Conservation (phyloP, 2,888 invertebrate genomes). For the Catocala nupta region DNA sequence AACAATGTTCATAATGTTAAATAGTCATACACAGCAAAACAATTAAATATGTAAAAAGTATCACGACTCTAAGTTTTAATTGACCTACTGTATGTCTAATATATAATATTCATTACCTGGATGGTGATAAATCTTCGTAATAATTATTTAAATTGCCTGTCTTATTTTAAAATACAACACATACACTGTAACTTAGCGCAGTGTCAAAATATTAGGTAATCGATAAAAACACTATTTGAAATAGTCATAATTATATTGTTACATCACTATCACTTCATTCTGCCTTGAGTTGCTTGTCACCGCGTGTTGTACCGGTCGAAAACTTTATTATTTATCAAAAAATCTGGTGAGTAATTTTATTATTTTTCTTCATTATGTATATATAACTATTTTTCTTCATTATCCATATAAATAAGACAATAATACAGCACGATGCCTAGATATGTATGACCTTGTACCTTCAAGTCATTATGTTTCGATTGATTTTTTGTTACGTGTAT, state of each 20-base stretch:
- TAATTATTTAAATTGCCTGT: too few species aligned
- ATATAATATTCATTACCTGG: too few species aligned
- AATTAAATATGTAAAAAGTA: too few species aligned
- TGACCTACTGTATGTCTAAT: too few species aligned
- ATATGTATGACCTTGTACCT: constrained; percentile 45
- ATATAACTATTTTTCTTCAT: constrained; percentile 26
- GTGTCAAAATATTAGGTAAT: too few species aligned
- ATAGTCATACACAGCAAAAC: too few species aligned
- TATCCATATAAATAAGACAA: not conserved
- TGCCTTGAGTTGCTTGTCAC: constrained; percentile 54
- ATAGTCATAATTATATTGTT: not conserved
- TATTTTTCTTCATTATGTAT: constrained; percentile 18
- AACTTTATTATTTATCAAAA: constrained; percentile 53
- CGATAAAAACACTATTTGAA: too few species aligned
- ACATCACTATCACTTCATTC: constrained; percentile 35
- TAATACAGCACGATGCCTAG: constrained; percentile 1
- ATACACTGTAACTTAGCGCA: too few species aligned
- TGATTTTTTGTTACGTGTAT: constrained; percentile 50
- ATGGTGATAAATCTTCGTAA: too few species aligned
- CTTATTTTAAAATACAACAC: too few species aligned
- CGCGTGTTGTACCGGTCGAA: constrained; percentile 71
- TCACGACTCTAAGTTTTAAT: too few species aligned
- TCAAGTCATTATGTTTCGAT: constrained; percentile 42
- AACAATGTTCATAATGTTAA: too few species aligned
- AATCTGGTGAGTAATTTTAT: constrained; percentile 59